phyloP scores from a whole-genome alignment of 2,797 vertebrate species.

The Leuciscus waleckii region DNA sequence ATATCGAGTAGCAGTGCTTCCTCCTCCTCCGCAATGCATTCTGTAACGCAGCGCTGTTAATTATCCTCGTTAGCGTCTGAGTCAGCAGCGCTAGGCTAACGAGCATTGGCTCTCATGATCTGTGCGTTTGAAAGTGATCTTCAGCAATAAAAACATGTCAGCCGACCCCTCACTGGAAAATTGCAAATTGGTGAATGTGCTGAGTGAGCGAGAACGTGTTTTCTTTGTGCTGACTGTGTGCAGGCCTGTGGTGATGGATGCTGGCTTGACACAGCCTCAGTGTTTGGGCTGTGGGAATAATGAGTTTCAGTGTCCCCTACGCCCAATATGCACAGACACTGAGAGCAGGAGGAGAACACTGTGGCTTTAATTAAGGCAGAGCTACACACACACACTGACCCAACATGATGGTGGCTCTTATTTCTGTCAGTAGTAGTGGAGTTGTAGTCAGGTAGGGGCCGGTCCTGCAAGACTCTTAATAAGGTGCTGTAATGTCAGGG shows the following conservation, averaged over 20 bases:
- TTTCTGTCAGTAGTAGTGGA: conserved; percentile 89
- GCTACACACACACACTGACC: conserved; percentile 77
- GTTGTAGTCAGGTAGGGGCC: conserved; percentile 80
- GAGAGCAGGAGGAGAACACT: conserved; percentile 82
- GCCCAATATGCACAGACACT: conserved; percentile 93
- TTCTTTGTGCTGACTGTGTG: conserved; percentile 89
- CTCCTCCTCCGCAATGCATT: conserved; percentile 85
- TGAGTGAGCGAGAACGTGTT: conserved; percentile 83
- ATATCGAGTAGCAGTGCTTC: conserved; percentile 72
- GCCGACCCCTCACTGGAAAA: conserved; percentile 85
- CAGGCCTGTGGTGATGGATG: conserved; percentile 93
- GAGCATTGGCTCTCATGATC: conserved; percentile 93
- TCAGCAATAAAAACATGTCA: conserved; percentile 92
- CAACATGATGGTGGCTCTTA: conserved; percentile 97
- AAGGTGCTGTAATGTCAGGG: conserved; percentile 73
- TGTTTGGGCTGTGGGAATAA: conserved; percentile 99
- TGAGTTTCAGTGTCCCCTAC: conserved; percentile 99
- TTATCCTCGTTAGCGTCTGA: conserved; percentile 91
- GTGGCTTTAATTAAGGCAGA: conserved; percentile 98
- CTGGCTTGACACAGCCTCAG: conserved; percentile 99
- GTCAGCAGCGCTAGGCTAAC: conserved; percentile 83
- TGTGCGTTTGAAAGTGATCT: conserved; percentile 96
- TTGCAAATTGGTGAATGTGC: conserved; percentile 96
- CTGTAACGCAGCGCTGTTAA: conserved; percentile 93
- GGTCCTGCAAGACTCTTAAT: conserved; percentile 72